Conservation (phyloP, 92 coral and sea anemone species). For the Isaurus tuberculatus region DNA sequence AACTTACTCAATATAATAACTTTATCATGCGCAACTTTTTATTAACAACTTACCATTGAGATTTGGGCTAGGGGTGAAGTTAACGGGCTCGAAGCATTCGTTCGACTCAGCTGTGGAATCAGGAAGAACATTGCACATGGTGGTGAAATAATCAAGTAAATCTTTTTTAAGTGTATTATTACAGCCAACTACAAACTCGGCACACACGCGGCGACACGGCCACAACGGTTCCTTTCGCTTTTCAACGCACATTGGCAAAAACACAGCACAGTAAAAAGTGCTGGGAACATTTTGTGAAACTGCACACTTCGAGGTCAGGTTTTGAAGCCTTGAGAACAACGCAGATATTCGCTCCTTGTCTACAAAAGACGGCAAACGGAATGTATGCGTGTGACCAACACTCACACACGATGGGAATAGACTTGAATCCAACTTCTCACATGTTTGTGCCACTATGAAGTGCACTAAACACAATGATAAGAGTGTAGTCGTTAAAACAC, state of each 20-base stretch:
- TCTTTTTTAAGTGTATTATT: neutral
- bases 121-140: constrained; percentile 41
- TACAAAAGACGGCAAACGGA: constrained; percentile 12
- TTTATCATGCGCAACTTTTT: neutral
- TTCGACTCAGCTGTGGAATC: constrained; percentile 21
- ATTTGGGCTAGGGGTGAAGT: neutral
- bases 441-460: constrained; percentile 4
- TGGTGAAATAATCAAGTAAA: neutral
- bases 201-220: constrained; percentile 36
- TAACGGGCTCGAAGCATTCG: constrained; percentile 11
- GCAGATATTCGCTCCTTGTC: constrained; percentile 1
- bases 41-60: neutral
- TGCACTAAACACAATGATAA: neutral
- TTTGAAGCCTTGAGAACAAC: neutral
- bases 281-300: neutral
- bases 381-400: constrained; percentile 28
- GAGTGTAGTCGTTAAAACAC: neutral
- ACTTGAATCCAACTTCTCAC: constrained; percentile 6
- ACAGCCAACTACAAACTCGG: constrained; percentile 10
- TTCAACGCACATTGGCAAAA: constrained; percentile 19
- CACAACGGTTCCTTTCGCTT: constrained; percentile 3
- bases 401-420: constrained; percentile 16
- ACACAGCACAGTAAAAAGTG: constrained; percentile 23
- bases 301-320: constrained; percentile 1
- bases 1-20: too few relatives aligned